Conservation (phyloP, 2,113 vertebrate species). For the Limanda limanda region DNA sequence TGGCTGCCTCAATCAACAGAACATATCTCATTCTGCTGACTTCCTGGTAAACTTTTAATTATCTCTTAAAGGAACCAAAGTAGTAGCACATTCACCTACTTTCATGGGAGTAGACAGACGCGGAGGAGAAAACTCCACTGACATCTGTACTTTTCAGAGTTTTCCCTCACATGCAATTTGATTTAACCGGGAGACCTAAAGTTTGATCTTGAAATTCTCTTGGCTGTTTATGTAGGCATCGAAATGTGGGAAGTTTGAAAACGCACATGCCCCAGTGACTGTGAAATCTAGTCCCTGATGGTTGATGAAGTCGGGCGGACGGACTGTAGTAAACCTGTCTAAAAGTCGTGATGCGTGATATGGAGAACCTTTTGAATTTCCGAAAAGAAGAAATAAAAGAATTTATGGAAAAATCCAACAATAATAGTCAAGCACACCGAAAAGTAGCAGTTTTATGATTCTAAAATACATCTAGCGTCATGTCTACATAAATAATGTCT, state of each 20-base stretch:
- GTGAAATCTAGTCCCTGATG: conserved; percentile 4
- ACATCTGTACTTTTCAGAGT: conserved; percentile 13
- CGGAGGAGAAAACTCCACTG: background rate
- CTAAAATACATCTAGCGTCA: background rate
- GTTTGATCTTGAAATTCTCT: conserved; percentile 19
- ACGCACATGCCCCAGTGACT: background rate
- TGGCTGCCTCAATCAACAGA: conserved; percentile 53
- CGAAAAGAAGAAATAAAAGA: background rate
- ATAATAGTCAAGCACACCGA: background rate
- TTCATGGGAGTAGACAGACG: conserved; percentile 1
- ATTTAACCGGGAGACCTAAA: background rate
- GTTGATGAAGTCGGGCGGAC: conserved; percentile 2
- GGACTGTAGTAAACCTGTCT: conserved; percentile 1
- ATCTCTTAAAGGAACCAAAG: conserved; percentile 32
- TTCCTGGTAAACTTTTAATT: conserved; percentile 63
- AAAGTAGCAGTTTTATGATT: background rate
- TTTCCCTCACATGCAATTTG: conserved; percentile 3
- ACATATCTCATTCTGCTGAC: conserved; percentile 45
- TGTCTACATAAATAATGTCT: background rate
- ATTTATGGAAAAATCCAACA: background rate
- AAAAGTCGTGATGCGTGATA: background rate
- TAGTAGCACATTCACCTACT: conserved; percentile 13
- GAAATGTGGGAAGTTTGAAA: conserved; percentile 26
- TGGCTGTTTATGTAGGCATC: conserved; percentile 7
- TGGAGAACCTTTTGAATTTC: background rate